Evolutionary conservation across 2,797 vertebrate species (phyloP), one percentile per base, ranked within the genome.

Genomic region (Carduelis carduelis): DNA sequence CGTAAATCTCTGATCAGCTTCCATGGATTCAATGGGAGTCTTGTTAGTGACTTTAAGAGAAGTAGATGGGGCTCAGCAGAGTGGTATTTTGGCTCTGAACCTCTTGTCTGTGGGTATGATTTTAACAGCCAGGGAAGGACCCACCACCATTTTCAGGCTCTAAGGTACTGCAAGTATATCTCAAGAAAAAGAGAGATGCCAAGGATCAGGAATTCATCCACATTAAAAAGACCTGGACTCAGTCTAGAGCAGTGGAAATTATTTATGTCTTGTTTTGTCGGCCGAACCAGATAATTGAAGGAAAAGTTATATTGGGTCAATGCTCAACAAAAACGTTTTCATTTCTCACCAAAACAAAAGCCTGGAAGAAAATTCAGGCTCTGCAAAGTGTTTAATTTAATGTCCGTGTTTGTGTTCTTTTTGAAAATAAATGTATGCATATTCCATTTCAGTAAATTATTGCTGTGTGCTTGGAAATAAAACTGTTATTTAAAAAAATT

Each of bases 341-440:
- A 15, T 90, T 93, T 79, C 52, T 94, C 78, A 94, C 59, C 68
- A 85, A 85, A 96, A 93, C 75, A 82, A 91, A 94, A 95, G 37
- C 35, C 59, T 96, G 66, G 56, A 90, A 91, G 70, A 90, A 89
- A 94, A 85, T 64, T 85, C 20, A 57, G 78, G 46, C 57, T 83
- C 37, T 61, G 49, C 23, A 41, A 43, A 90, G 23, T 89, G 56
- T 85, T 95, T 90, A 82, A 94, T 84, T 84, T 95, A 87, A 75
- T 74, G 78, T 56, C 60, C 2, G 0, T 87, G 56, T 76, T 90
- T 84, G 34, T 92, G 59, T 92, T 94, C 80, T 84, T 93, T 93
- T 82, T 81, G 28, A 64, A 92, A 92, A 71, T 12, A 84, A 79
- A 60, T 80, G 63, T 85, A 61, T 0, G 0, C 37, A 10, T 74